These are phyloP conservation scores for Hyposoter didymator DNA, from an alignment of 2,888 invertebrate genomes.

Conservation along the genomic window DNA sequence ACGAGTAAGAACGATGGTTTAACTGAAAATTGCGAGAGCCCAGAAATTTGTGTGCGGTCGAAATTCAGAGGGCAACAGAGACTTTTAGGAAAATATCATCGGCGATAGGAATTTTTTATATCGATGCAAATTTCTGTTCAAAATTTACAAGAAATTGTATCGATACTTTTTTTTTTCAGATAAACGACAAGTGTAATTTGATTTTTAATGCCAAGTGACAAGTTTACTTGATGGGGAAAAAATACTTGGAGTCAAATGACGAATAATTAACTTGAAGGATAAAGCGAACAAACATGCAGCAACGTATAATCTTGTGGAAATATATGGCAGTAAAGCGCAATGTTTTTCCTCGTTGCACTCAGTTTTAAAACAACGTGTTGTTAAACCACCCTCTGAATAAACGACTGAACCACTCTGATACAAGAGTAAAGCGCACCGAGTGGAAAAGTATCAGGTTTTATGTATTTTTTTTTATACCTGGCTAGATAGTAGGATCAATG, in stretches of 20 bases:
- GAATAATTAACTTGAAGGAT: background rate
- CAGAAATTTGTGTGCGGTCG: background rate
- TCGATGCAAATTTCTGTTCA: background rate
- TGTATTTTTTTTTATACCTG: slow-evolving; percentile 30
- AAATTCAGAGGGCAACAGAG: background rate
- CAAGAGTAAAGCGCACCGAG: background rate
- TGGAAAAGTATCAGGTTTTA: slow-evolving; percentile 12
- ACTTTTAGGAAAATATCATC: background rate
- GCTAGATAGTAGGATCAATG: slow-evolving; percentile 24
- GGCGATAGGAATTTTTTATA: background rate
- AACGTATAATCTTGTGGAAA: background rate
- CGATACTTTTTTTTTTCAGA: background rate
- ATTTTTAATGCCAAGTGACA: background rate
- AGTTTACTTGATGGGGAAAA: background rate
- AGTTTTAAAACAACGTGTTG: background rate
- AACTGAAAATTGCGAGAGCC: slow-evolving; percentile 1
- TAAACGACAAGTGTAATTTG: background rate
- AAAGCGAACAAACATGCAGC: background rate
- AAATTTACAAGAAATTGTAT: background rate
- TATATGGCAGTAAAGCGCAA: background rate
- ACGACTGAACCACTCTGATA: slow-evolving; percentile 21
- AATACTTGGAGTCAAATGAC: background rate
- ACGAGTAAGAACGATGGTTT: background rate
- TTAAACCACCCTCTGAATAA: background rate
- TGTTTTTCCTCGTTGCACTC: background rate